A percentile compares a stretch with the other conserved stretches of the same genome.
Evolutionary conservation across 2,113 vertebrate genomes (phyloP).

Genomic region (Campylomormyrus numenius): DNA sequence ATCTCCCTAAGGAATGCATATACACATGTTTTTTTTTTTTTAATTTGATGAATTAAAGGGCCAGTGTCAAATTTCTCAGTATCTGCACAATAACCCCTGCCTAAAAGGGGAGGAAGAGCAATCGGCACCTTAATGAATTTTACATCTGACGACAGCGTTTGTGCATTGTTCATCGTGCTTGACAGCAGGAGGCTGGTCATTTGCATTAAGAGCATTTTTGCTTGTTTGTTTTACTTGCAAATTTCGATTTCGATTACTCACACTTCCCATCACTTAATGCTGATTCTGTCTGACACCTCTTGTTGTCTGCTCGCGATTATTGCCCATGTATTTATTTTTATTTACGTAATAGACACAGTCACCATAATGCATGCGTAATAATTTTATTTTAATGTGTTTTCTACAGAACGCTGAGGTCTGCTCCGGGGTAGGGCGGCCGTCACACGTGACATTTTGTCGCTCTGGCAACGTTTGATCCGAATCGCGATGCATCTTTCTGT

Average conservation of each 20-base stretch:
- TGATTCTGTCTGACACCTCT: neutral
- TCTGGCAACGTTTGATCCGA: constrained; percentile 81
- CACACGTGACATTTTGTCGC: constrained; percentile 41
- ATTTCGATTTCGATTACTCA: neutral
- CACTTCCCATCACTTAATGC: neutral
- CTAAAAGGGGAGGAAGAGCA: constrained; percentile 23
- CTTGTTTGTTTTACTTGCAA: neutral
- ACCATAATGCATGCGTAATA: neutral
- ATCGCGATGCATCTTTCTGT: constrained; percentile 89
- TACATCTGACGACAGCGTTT: constrained; percentile 17
- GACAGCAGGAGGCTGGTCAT: neutral
- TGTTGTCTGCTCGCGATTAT: constrained; percentile 34
- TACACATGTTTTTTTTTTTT: constrained; percentile 66
- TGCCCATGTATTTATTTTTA: neutral
- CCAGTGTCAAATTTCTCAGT: constrained; percentile 63
- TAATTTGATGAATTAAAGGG: constrained; percentile 83
- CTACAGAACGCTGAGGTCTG: neutral
- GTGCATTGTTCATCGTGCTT: neutral
- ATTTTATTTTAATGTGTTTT: neutral
- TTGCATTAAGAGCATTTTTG: neutral
- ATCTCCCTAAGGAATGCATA: constrained; percentile 96
- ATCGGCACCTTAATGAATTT: neutral
- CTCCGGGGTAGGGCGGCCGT: neutral
- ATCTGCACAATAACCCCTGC: constrained; percentile 49
- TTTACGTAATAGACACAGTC: neutral